A percentile compares a stretch with the other conserved stretches of the same genome.
These are phyloP conservation scores for Aurelia aurita complex sp. Pacific DNA, from an alignment of 30 jellyfish, hydroid and myxozoan species.

Conservation along the genomic window DNA sequence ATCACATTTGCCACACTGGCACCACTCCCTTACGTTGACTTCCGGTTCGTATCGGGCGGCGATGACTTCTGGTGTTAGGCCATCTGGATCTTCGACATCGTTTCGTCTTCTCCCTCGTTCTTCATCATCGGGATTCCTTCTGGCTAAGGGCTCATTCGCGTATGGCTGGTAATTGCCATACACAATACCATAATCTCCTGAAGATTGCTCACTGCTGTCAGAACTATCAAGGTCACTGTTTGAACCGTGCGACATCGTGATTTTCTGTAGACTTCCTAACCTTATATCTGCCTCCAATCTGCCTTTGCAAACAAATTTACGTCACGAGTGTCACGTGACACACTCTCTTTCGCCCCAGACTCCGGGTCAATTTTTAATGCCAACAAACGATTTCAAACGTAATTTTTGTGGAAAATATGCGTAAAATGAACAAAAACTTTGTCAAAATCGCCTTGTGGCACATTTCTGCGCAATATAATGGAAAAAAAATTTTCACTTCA, in stretches of 20 bases:
- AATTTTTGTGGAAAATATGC: neutral
- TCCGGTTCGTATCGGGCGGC: constrained; percentile 27
- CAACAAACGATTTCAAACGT: constrained; percentile 9
- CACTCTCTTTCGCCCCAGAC: constrained; percentile 20
- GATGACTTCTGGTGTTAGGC: constrained; percentile 15
- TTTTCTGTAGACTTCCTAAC: neutral
- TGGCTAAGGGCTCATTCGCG: constrained; percentile 22
- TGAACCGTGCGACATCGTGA: neutral
- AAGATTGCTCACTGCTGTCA: constrained; percentile 9
- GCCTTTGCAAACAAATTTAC: constrained; percentile 19
- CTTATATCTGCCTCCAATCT: neutral
- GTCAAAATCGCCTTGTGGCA: neutral
- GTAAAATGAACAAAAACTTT: neutral
- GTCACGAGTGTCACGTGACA: constrained; percentile 18
- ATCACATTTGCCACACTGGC: neutral
- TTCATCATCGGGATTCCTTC: constrained; percentile 3
- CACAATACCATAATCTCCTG: constrained; percentile 14
- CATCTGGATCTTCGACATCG: constrained; percentile 5
- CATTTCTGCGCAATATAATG: neutral
- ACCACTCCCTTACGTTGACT: neutral
- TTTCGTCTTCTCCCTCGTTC: constrained; percentile 16
- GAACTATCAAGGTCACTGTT: constrained; percentile 17
- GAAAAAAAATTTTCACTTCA: neutral
- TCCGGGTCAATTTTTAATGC: neutral
- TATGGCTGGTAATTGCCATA: neutral